Base-by-base conservation (phyloP, 2,888 invertebrate species). In the Dryadula phaetusa region DNA sequence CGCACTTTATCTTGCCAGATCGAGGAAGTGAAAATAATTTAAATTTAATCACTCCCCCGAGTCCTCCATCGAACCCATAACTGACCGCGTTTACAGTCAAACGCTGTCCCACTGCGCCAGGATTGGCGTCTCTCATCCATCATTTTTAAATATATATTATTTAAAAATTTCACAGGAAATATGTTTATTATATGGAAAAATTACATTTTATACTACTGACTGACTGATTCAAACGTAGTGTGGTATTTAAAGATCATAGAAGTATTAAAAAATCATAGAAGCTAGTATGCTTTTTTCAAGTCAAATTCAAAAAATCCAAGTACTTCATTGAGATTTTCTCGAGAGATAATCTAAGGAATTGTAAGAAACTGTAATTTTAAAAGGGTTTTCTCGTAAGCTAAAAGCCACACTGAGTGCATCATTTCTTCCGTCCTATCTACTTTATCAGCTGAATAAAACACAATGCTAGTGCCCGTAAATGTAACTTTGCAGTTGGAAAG, bases 331-430 rank as follows among this genome's bases (percentile, higher is more conserved):
- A 56, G 37, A 56, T 25, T 58, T 58, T 42, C 58, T 22, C 20
- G 42, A 20, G 32, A 58, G 42, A 60, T 65, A 60, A 65, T 20
- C 58, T 22, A 40, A 28, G 16, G 42, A 56, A 40, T 56, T 62
- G 18, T 37, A 20, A 62, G 56, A 40, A 66, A 61, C 34, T 68
- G 65, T 60, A 70, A 68, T 68, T 65, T 70, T 70, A 70, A 70
- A 65, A 70, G 60, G 42, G 61, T 69, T 70, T 64, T 58, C 69
- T 66, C 44, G 69, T 70, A 64, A 69, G 70, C 70, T 69, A 56
- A 66, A 66, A 70, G 68, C 56, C 66, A 66, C 49, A 63, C 32
- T 20, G 54, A 70, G 69, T 70, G 70, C 70, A 64, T 69, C 66
- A 64, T 69, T 66, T 69, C 70, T 64, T 70, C 52, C 40, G 52